phyloP scores from a whole-genome alignment of 2,888 invertebrate species.

The Campopleginae sp. region DNA sequence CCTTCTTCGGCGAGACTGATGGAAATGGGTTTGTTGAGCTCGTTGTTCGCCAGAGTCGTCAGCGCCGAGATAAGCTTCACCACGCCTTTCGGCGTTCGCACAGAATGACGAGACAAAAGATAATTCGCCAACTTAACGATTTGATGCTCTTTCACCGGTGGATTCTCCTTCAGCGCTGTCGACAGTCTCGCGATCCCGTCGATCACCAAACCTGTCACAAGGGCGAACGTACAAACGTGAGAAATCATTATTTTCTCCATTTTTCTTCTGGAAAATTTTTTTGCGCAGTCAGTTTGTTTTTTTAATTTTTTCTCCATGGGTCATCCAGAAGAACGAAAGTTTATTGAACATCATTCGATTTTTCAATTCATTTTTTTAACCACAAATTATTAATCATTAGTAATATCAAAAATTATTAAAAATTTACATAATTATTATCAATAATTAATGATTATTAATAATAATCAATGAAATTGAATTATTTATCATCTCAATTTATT shows the following conservation, averaged over 20 bases:
- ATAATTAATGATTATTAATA: too few species aligned
- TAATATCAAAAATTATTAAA: too few species aligned
- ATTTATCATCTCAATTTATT: too few species aligned
- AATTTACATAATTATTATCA: too few species aligned
- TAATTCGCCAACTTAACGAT: conserved; percentile 96
- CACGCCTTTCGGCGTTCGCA: conserved; percentile 94
- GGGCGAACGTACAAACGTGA: background rate
- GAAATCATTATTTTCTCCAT: background rate
- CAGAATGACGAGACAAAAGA: conserved; percentile 94
- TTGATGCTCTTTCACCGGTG: conserved; percentile 91
- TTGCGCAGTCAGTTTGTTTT: conserved; percentile 3
- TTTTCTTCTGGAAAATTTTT: background rate
- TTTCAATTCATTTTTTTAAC: background rate
- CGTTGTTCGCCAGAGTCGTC: conserved; percentile 88
- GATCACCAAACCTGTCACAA: conserved; percentile 86
- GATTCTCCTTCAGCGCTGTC: conserved; percentile 87
- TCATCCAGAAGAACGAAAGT: conserved; percentile 77
- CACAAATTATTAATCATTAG: too few species aligned
- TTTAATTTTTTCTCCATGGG: conserved; percentile 69
- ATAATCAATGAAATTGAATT: too few species aligned
- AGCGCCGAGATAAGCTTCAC: conserved; percentile 92
- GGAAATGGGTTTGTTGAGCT: conserved; percentile 91
- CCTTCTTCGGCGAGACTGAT: conserved; percentile 92
- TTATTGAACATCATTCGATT: conserved; percentile 70
- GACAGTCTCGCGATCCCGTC: conserved; percentile 88